Base-by-base conservation (phyloP, 2,888 invertebrate genomes). In the Cheilosia impressa region DNA sequence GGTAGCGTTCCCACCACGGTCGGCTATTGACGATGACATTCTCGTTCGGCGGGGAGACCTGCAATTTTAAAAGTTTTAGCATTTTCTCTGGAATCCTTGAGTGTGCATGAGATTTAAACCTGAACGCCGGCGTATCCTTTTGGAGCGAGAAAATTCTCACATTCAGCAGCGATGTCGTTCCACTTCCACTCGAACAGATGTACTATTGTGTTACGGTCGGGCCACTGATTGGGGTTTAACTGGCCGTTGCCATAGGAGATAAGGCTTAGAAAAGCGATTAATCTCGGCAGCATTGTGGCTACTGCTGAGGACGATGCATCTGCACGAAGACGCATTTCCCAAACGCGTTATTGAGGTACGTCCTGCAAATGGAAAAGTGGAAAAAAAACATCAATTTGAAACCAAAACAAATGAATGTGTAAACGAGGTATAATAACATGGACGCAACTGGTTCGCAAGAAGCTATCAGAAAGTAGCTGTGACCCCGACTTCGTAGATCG, bases 1-100 rank as follows among this genome's bases (percentile, higher is more conserved):
- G 97, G 91, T 97, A 97, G 13, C 97, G 93, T 90, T 97, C 96
- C 95, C 95, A 97, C 97, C 97, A 97, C 0, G 97, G 96, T 0
- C 95, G 93, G 81, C 93, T 92, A 4, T 90, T 87, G 72, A 95
- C 92, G 0, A 94, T 92, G 38, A 94, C 90, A 89, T 96, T 95
- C 90, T 96, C 96, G 89, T 94, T 95, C 0, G 95, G 94, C 6
- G 96, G 96, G 0, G 96, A 96, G 13, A 96, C 93, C 89, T 89
- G 10, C 10, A 72, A 62, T 4, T 31, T 19, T 15, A 17, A 27
- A n/a, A 1, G 13, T 50, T 1, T 24, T 5, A 27, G 5, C 0
- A 47, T 13, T 13, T 4, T 24, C 2, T 19, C 24, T 38, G 2
- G 0, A 10, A 15, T 6, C 10, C 0, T 1, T 3, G 4, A 22